These are phyloP conservation scores for Galeruca laticollis DNA, from an alignment of 2,888 invertebrate genomes.

Conservation along the genomic window DNA sequence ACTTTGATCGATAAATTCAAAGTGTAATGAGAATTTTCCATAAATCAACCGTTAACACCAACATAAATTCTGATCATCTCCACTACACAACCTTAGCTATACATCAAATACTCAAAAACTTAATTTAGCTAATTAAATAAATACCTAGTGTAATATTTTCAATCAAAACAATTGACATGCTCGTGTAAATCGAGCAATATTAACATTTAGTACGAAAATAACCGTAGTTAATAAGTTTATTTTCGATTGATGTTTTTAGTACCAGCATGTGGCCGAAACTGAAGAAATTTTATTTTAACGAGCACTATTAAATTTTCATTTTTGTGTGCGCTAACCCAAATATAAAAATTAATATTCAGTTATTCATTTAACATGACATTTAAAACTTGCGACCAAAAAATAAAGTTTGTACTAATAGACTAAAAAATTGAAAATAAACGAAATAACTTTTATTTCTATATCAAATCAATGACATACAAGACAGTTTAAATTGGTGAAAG, in stretches of 20 bases:
- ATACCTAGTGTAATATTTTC: conserved; percentile 24
- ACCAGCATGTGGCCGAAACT: conserved; percentile 18
- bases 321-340: background rate
- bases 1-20: conserved; percentile 5
- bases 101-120: conserved; percentile 22
- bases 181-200: conserved; percentile 11
- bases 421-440: background rate
- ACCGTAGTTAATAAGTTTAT: conserved; percentile 18
- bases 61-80: conserved; percentile 5
- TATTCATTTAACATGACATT: background rate
- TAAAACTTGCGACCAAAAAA: background rate
- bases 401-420: background rate
- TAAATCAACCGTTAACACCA: conserved; percentile 3
- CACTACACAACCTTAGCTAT: conserved; percentile 1
- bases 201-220: conserved; percentile 15
- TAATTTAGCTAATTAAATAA: conserved; percentile 27
- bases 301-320: conserved; percentile 1
- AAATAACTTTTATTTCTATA: no score
- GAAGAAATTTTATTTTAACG: conserved; percentile 15
- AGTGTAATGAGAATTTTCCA: background rate
- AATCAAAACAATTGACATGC: conserved; percentile 24
- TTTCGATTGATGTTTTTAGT: conserved; percentile 17
- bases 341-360: conserved; percentile 6
- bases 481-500: no score
- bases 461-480: no score